Evolutionary conservation across 2,888 invertebrate species (phyloP).

Genomic region (Hanleya hanleyi): DNA sequence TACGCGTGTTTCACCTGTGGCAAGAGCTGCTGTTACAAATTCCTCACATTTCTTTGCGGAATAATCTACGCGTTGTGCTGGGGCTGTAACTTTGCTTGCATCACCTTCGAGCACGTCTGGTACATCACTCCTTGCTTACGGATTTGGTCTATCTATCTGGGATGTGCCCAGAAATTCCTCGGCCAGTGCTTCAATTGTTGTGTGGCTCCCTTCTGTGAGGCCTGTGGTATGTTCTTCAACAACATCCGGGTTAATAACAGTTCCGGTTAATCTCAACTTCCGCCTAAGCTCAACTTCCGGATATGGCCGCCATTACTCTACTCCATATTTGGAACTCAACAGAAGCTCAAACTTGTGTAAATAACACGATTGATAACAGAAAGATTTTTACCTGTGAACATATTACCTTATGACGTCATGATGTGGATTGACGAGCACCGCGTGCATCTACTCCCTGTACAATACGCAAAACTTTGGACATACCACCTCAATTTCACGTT

Average conservation of each 20-base stretch:
- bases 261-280: neutral
- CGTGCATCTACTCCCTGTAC: too few species aligned
- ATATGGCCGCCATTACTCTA: too few species aligned
- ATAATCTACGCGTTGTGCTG: slow-evolving; percentile 81
- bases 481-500: too few species aligned
- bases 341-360: too few species aligned
- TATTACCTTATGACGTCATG: too few species aligned
- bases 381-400: too few species aligned
- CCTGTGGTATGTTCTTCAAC: slow-evolving; percentile 51
- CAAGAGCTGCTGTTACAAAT: slow-evolving; percentile 82
- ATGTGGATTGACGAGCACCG: too few species aligned
- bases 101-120: slow-evolving; percentile 82
- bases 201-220: slow-evolving; percentile 80
- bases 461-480: too few species aligned
- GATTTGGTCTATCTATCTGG: slow-evolving; percentile 78
- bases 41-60: slow-evolving; percentile 80
- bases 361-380: too few species aligned
- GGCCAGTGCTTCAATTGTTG: slow-evolving; percentile 76
- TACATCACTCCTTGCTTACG: slow-evolving; percentile 81
- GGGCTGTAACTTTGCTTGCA: slow-evolving; percentile 70
- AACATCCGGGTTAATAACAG: slow-evolving; percentile 16
- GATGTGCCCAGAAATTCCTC: slow-evolving; percentile 65
- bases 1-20: slow-evolving; percentile 79
- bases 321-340: too few species aligned
- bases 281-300: too few species aligned